Evolutionary conservation across 2,888 invertebrate genomes (phyloP).

Genomic region (Heliconius erato): DNA sequence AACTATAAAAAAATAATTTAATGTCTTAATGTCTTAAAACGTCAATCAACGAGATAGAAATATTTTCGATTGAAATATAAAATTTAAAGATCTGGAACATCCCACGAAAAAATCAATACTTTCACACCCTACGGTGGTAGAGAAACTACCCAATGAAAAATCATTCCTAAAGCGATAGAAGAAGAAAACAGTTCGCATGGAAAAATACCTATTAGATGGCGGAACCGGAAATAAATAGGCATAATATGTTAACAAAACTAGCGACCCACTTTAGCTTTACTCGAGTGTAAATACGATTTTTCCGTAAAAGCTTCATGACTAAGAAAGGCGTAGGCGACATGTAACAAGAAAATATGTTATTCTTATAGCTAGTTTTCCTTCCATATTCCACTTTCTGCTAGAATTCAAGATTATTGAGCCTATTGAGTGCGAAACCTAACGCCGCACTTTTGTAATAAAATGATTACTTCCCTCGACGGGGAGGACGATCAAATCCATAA

Average conservation of each 20-base stretch:
- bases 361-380: neutral
- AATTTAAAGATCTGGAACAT: too few relatives aligned
- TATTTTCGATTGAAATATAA: too few relatives aligned
- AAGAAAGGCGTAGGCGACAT: neutral
- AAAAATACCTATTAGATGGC: constrained; percentile 4
- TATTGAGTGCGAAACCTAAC: neutral
- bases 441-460: too few relatives aligned
- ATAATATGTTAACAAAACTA: constrained; percentile 14
- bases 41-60: too few relatives aligned
- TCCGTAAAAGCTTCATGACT: neutral
- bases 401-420: neutral
- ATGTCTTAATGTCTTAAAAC: too few relatives aligned
- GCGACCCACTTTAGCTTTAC: neutral
- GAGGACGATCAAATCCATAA: too few relatives aligned
- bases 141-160: neutral
- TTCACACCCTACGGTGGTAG: neutral
- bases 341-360: neutral
- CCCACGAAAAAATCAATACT: neutral
- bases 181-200: neutral
- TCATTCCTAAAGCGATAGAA: neutral
- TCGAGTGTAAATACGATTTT: neutral
- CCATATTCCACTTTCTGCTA: too few relatives aligned
- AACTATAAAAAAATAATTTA: too few relatives aligned
- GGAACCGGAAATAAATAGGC: constrained; percentile 1
- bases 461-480: too few relatives aligned